Evolutionary conservation across 2,888 invertebrate species (phyloP), one percentile per base, ranked within the genome.

Genomic region (Thalpophila matura): DNA sequence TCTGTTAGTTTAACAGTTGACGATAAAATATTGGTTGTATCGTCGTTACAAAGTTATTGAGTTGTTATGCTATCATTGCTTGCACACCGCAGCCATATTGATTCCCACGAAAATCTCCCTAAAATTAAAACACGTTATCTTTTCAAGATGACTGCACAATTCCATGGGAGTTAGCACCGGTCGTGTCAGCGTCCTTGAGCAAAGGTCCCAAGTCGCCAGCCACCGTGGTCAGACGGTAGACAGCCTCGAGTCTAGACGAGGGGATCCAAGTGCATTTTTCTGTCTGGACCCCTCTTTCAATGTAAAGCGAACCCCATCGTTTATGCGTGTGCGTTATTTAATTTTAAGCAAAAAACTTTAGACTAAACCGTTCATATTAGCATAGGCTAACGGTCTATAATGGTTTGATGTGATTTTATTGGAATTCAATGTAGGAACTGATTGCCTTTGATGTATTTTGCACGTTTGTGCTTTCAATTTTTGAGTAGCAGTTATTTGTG

Each of bases 181-280:
- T 33, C n/a, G 22, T 42, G 27, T 22, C 3, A 18, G 27, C 72
- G 85, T 81, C 86, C 86, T 88, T 87, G 86, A 73, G 53, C 33
- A 37, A 58, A 68, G 74, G 82, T 79, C 81, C 76, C 54, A 88
- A 82, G 87, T 91, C 83, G 79, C 54, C 75, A 85, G 79, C 80
- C 49, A 61, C 61, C 51, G 84, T 75, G 81, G 86, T 75, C 79
- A 54, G 69, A 74, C 78, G 33, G 73, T 89, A 90, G 91, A 88
- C 92, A 75, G 89, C 81, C 88, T 87, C 83, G 83, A 88, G 94
- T 94, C 94, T 94, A 94, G 94, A 94, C 94, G 88, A 83, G 93
- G 94, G 94, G 94, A 90, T 87, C 88, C 85, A 85, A 93, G 92
- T 93, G 94, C 93, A 94, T 93, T 94, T 93, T 91, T 93, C 91